Percentiles rank a stretch among this genome's conserved stretches.
phyloP scores from a whole-genome alignment of 2,797 vertebrate species.

The Enteromius fasciolatus region DNA sequence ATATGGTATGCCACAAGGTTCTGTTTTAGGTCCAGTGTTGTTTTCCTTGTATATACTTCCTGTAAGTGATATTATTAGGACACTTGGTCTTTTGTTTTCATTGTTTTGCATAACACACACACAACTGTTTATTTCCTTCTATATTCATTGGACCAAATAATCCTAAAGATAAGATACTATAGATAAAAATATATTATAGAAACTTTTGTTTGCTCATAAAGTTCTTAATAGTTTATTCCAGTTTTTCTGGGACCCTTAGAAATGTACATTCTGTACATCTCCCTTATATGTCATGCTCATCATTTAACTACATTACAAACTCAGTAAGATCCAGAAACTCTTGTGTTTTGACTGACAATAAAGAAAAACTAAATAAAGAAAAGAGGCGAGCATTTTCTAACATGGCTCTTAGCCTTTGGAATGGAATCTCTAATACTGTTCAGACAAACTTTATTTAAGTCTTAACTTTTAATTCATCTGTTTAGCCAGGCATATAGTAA shows the following conservation, averaged over 20 bases:
- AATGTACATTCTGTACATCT: background rate
- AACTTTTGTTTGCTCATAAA: background rate
- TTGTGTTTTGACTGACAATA: background rate
- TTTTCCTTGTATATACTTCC: background rate
- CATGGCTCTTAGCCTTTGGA: background rate
- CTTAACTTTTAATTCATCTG: background rate
- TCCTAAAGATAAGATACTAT: background rate
- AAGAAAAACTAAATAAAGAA: background rate
- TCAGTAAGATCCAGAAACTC: background rate
- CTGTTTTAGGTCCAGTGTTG: background rate
- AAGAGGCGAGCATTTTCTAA: background rate
- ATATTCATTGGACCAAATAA: background rate
- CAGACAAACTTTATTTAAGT: background rate
- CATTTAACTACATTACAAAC: background rate
- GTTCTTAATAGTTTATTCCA: background rate
- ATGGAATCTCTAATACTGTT: background rate
- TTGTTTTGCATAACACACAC: background rate
- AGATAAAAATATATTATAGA: background rate
- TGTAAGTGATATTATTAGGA: background rate
- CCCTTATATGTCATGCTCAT: background rate
- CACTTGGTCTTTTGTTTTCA: background rate
- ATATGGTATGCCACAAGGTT: background rate
- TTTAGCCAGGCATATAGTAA: slow-evolving; percentile 13
- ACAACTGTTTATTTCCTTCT: background rate
- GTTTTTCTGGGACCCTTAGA: background rate